A percentile compares a stretch with the other conserved stretches of the same genome.
Evolutionary conservation across 2,113 vertebrate genomes (phyloP).

Genomic region (Semicossyphus pulcher): DNA sequence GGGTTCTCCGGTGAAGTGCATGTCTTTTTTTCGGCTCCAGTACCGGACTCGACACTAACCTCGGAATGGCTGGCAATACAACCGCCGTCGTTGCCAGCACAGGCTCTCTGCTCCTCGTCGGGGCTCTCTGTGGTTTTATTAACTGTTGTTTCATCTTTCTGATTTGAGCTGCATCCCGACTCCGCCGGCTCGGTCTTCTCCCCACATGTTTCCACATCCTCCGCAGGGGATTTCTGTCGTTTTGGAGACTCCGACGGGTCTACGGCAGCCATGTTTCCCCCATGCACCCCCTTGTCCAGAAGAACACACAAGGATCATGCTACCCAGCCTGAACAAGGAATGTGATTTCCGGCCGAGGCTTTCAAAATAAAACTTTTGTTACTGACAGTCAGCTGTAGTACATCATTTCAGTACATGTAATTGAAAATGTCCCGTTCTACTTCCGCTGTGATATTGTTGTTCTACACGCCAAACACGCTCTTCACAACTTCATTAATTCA

Average conservation of each 20-base stretch:
- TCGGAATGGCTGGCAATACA: slow-evolving; percentile 59
- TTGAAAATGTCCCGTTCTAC: slow-evolving; percentile 24
- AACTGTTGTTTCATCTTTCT: slow-evolving; percentile 5
- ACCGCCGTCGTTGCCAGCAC: slow-evolving; percentile 30
- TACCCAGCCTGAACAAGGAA: slow-evolving; percentile 23
- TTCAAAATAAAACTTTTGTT: slow-evolving; percentile 66
- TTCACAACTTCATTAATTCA: slow-evolving; percentile 23
- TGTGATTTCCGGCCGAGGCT: slow-evolving; percentile 35
- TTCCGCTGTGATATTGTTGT: not conserved
- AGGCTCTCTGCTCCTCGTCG: slow-evolving; percentile 2
- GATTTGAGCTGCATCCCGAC: not conserved
- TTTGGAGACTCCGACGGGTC: slow-evolving; percentile 70
- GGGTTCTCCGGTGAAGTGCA: slow-evolving; percentile 50
- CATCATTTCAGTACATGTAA: not conserved
- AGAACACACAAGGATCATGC: slow-evolving; percentile 52
- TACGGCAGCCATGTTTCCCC: slow-evolving; percentile 83
- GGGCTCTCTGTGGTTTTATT: slow-evolving; percentile 8
- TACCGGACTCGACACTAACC: slow-evolving; percentile 57
- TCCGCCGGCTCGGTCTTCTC: slow-evolving; percentile 13
- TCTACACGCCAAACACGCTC: slow-evolving; percentile 4
- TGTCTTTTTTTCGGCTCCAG: slow-evolving; percentile 64
- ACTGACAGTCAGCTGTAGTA: not conserved
- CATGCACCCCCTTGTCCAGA: slow-evolving; percentile 72
- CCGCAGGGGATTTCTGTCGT: slow-evolving; percentile 57
- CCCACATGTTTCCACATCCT: slow-evolving; percentile 52